Conservation (phyloP, 2,113 vertebrate species). For the Fulmarus glacialis region DNA sequence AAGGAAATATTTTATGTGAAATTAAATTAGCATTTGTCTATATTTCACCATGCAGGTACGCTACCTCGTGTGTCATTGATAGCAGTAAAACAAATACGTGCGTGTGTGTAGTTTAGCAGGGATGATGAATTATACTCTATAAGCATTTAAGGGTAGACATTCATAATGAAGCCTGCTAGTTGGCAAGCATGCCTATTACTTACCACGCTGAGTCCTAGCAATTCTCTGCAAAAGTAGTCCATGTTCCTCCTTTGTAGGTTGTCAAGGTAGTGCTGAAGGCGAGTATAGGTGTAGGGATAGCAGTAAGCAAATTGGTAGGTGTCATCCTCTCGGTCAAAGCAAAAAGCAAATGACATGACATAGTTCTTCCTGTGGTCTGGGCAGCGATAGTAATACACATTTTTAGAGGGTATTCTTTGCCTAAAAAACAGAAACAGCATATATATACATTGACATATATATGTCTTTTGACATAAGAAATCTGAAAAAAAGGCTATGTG, state of each 20-base stretch:
- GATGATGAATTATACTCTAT: neutral
- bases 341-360: conserved; percentile 98
- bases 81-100: neutral
- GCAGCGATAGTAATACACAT: conserved; percentile 97
- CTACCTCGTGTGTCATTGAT: neutral
- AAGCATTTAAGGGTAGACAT: neutral
- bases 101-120: neutral
- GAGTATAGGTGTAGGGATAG: conserved; percentile 96
- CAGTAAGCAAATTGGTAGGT: conserved; percentile 96
- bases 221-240: conserved; percentile 89
- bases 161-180: neutral
- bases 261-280: conserved; percentile 94
- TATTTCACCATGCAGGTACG: neutral
- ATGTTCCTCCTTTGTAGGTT: conserved; percentile 89
- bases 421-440: conserved; percentile 73
- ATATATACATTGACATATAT: neutral
- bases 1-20: neutral
- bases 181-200: conserved; percentile 51
- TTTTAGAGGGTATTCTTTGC: conserved; percentile 95
- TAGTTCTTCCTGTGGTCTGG: conserved; percentile 96
- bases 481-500: neutral
- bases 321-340: conserved; percentile 95
- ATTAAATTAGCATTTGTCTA: conserved; percentile 15
- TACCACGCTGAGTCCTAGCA: conserved; percentile 94
- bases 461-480: neutral